Base-by-base conservation (phyloP, 2,888 invertebrate species). In the Andrena dorsata region DNA sequence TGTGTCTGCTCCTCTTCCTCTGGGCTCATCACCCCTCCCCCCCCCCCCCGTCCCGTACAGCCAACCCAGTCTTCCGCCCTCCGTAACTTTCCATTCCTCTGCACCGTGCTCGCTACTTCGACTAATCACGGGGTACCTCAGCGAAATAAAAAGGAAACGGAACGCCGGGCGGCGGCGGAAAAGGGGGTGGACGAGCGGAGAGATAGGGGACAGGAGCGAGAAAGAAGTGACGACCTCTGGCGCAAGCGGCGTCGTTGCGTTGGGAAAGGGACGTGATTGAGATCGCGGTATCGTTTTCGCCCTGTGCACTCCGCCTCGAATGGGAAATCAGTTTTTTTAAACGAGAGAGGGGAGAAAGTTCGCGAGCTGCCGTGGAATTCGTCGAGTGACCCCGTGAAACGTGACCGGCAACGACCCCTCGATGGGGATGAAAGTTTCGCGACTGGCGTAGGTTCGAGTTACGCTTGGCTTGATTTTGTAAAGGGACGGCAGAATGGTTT, bases 51-150 rank as follows among this genome's bases (percentile, higher is more conserved):
- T 47, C 13, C 8, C 32, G 35, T 41, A 32, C 20, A 26, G 20
- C 60, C 65, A 35, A 35, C 26, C 56, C 61, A 41, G 26, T 63
- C 72, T 58, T 75, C 58, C 79, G 60, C 26, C 74, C 60, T 64
- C 63, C 66, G 16, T 74, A 78, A 86, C 74, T 80, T 70, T 76
- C 68, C 77, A 53, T 76, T 64, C 78, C 69, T 63, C 58, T 72
- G 74, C 68, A 28, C 76, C 49, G 28, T 65, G 69, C 76, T 77
- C 80, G 79, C 71, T 84, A 73, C 87, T 85, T 80, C 76, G 78
- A 83, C 80, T 84, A 88, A 87, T 87, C 87, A 82, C 78, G 60
- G 76, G 65, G 74, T 68, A 75, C 75, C 80, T 65, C 71, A 35
- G 51, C 65, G 73, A 76, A 85, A 81, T 80, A 77, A 85, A 83